Conservation (phyloP, 2,888 invertebrate species). For the Drosophila quasianomalipes region DNA sequence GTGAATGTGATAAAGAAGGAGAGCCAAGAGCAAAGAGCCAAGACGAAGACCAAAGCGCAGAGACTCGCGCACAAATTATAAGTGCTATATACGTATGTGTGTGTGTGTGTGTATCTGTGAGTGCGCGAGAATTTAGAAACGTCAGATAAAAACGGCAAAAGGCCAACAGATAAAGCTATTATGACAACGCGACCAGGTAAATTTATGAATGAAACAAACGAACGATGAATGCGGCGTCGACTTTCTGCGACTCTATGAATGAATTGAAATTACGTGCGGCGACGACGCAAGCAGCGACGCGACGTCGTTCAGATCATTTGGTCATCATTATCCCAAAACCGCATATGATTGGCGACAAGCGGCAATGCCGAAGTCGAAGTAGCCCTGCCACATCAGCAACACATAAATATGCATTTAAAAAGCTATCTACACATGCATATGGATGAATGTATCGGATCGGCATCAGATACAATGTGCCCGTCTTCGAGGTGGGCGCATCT, state of each 20-base stretch:
- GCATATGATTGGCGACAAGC: conserved; percentile 81
- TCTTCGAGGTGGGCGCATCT: conserved; percentile 45
- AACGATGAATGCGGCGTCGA: conserved; percentile 42
- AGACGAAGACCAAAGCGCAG: conserved; percentile 6
- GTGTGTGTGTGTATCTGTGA: conserved; percentile 6
- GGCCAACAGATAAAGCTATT: conserved; percentile 74
- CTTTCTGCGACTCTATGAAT: conserved; percentile 69
- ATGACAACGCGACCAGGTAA: conserved; percentile 77
- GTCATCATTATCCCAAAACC: conserved; percentile 80
- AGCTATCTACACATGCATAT: neutral
- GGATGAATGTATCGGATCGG: conserved; percentile 26
- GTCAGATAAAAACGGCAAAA: conserved; percentile 43
- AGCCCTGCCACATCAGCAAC: conserved; percentile 16
- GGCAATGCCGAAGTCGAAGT: conserved; percentile 24
- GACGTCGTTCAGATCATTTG: conserved; percentile 72
- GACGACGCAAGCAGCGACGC: conserved; percentile 34
- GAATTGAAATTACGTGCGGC: conserved; percentile 80
- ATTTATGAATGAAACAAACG: conserved; percentile 74
- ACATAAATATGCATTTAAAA: neutral
- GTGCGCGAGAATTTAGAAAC: conserved; percentile 31
- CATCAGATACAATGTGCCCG: conserved; percentile 37
- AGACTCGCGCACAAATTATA: conserved; percentile 29
- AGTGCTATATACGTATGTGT: conserved; percentile 13
- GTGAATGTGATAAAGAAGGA: conserved; percentile 60
- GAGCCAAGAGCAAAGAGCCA: conserved; percentile 8